Conservation (phyloP, 2,888 invertebrate genomes). For the Drosophila anomelani region DNA sequence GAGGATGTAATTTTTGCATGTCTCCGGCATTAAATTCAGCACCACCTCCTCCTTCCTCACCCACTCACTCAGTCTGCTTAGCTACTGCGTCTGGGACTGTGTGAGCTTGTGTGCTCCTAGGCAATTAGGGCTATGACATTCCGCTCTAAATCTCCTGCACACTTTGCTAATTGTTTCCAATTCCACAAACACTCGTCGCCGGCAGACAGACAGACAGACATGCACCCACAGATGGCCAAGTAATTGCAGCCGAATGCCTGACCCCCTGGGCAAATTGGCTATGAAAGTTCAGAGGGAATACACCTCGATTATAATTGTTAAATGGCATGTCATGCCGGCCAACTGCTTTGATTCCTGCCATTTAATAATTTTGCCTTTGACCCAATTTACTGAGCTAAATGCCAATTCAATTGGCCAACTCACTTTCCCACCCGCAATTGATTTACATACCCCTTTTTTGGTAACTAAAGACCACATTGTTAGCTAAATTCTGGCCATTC, state of each 20-base stretch:
- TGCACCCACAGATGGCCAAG: constrained; percentile 26
- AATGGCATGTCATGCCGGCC: constrained; percentile 41
- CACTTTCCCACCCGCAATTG: constrained; percentile 13
- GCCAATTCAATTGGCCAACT: constrained; percentile 16
- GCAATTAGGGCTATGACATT: constrained; percentile 72
- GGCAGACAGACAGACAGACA: constrained; percentile 11
- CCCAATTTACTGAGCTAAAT: constrained; percentile 22
- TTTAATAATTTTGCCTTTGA: constrained; percentile 43
- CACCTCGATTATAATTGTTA: constrained; percentile 55
- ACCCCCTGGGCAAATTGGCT: constrained; percentile 63
- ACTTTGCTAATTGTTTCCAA: constrained; percentile 79
- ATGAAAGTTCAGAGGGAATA: constrained; percentile 36
- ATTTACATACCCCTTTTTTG: constrained; percentile 8
- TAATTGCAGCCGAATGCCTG: constrained; percentile 42
- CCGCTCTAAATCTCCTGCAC: constrained; percentile 79
- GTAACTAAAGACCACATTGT: constrained; percentile 14
- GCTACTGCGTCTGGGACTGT: constrained; percentile 9
- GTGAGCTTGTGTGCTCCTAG: constrained; percentile 48
- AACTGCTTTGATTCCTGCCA: constrained; percentile 26
- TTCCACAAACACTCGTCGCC: constrained; percentile 55
- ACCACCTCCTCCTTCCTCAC: constrained; percentile 21
- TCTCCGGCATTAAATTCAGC: constrained; percentile 74
- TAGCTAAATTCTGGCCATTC: constrained; percentile 25
- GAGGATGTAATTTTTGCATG: constrained; percentile 79
- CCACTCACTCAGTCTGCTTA: neutral